A percentile compares a stretch with the other conserved stretches of the same genome.
phyloP scores from a whole-genome alignment of 2,113 vertebrate species.

The Antennarius striatus region DNA sequence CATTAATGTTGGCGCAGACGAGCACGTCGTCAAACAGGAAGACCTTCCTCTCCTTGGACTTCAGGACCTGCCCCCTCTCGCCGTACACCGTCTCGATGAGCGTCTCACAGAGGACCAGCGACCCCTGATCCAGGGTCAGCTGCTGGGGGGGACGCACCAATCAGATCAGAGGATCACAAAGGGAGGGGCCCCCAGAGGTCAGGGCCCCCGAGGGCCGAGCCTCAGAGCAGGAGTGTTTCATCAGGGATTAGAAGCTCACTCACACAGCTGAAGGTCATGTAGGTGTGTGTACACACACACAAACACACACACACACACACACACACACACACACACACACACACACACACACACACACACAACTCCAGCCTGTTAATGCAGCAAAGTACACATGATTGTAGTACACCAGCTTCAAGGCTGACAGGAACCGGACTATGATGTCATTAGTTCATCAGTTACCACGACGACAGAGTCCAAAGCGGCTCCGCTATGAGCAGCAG shows the following conservation, averaged over 20 bases:
- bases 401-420: no score
- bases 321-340: neutral
- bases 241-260: conserved; percentile 55
- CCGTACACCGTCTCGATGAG: conserved; percentile 92
- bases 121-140: conserved; percentile 87
- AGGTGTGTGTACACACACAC: conserved; percentile 5
- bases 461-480: no score
- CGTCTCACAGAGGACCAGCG: conserved; percentile 92
- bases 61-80: conserved; percentile 92
- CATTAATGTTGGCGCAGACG: conserved; percentile 94
- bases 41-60: conserved; percentile 93
- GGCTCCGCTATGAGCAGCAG: no score
- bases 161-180: conserved; percentile 64
- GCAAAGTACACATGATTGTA: neutral
- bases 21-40: conserved; percentile 93
- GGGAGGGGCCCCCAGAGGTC: conserved; percentile 44
- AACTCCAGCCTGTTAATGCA: neutral
- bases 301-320: neutral
- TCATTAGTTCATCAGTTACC: no score
- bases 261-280: conserved; percentile 51
- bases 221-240: conserved; percentile 52
- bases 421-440: no score
- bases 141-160: conserved; percentile 69
- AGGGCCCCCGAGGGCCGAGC: no score
- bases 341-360: neutral